Base-by-base conservation (phyloP, 2,797 vertebrate genomes). In the Falco concolor region DNA sequence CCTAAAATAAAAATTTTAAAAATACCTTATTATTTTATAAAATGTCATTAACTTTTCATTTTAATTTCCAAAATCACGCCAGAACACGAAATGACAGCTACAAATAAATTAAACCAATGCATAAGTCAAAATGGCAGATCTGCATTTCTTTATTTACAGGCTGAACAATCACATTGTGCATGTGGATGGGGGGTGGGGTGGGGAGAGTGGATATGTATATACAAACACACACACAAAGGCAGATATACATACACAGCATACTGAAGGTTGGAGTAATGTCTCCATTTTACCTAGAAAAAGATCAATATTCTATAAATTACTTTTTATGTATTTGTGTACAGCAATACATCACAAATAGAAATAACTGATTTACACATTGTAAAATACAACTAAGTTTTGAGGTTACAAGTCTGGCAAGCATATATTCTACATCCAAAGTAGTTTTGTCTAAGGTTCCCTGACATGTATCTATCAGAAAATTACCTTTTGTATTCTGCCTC, bases 391-490 rank as follows among this genome's bases (percentile, higher is more conserved):
- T 84, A 95, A 80, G 42, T 91, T 88, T 93, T 91, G 50, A 89
- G 87, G 67, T 94, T 96, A 60, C 72, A 74, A 70, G 49, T 79
- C 86, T 80, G 83, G 42, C 57, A 96, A 88, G 9, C 15, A 44
- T 27, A 54, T 38, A 56, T 50, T 91, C 34, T 54, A 54, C 23
- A 60, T 2, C 13, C 9, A 53, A 74, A 90, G 60, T 56, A 91
- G 84, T 94, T 93, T 91, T 95, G 63, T 74, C 12, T 72, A 70
- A 94, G 68, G 52, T 96, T 68, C 96, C 23, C 63, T 87, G 88
- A 96, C 76, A 95, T 90, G 32, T 23, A 87, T 70, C 90, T 96
- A 54, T 94, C 86, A 94, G 82, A 94, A 97, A 97, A 97, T 93
- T 96, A 92, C 84, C 85, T 96, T 93, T 96, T 89, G 53, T 86